Evolutionary conservation across 1,140 invertebrate species (phyloP), one percentile per base, ranked within the genome.

Genomic region (Drosophila equinoxialis): DNA sequence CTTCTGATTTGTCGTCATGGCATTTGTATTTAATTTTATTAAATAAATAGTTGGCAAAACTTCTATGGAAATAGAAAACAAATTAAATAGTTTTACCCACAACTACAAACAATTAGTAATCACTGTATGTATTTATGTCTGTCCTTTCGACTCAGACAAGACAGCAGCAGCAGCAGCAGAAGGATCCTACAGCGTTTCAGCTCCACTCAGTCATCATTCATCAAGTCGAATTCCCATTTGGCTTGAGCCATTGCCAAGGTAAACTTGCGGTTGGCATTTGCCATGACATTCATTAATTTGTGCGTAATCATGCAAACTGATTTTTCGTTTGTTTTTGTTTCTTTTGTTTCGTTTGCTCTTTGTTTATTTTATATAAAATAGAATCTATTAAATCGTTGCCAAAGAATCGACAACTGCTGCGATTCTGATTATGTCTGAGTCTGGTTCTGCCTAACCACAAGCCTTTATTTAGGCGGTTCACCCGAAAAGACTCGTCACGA

Each of bases 271-370:
- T 33, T 59, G 57, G 57, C 57, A 59, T 59, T 59, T 37, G 14
- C 57, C 57, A 59, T 59, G 57, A 59, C 57, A 59, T 59, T 59
- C 57, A 59, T 59, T 59, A 59, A 59, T 59, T 59, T 59, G 57
- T 59, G 57, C 57, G 33, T 59, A 59, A 59, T 59, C 57, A 59
- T 59, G 57, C 57, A 59, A 59, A 59, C 33, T 20, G 57, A 37
- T 33, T 59, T 59, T 37, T 37, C 17, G 14, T 8, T 13, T 57
- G 6, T 33, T 13, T 57, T 33, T 57, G 13, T 33, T 30, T n/a
- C 7, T 30, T 6, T 30, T 30, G 6, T 30, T 30, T 30, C 30
- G 30, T 1, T 30, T 30, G 30, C 30, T 30, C 30, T 30, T 30
- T 30, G 55, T 30, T 58, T 35, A 58, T n/a, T 59, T 59, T 37